Conservation (phyloP, 92 coral and sea anemone genomes). For the Paragorgia papillata region DNA sequence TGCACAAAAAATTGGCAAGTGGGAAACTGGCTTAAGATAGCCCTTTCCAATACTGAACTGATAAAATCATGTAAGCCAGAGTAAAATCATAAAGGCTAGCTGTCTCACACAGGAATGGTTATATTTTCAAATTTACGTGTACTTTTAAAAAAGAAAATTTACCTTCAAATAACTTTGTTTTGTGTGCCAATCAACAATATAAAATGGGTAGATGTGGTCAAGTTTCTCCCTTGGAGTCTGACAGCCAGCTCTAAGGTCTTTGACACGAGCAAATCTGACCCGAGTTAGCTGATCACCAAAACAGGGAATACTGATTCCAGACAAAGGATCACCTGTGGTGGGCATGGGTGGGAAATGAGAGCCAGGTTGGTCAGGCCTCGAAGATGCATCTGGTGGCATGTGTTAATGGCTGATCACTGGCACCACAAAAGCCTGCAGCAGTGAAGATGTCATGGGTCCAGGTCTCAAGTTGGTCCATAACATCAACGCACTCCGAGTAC, state of each 20-base stretch:
- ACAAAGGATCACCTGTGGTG: slow-evolving; percentile 43
- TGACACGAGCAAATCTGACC: background rate
- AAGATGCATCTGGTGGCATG: slow-evolving; percentile 11
- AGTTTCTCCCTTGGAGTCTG: slow-evolving; percentile 4
- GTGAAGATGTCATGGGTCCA: slow-evolving; percentile 21
- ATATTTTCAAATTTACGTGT: no score
- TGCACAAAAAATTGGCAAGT: no score
- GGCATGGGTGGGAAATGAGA: slow-evolving; percentile 54
- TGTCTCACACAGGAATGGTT: no score
- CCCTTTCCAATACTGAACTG: no score
- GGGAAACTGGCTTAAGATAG: no score
- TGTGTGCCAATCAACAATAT: slow-evolving; percentile 62
- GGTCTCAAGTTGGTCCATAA: slow-evolving; percentile 29
- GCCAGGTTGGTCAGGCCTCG: slow-evolving; percentile 59
- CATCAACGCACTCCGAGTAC: slow-evolving; percentile 29
- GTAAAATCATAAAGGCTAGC: no score
- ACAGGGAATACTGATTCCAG: slow-evolving; percentile 52
- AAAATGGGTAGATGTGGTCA: slow-evolving; percentile 51
- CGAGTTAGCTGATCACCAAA: no score
- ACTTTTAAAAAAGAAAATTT: background rate
- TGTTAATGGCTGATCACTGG: background rate
- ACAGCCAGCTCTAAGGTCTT: slow-evolving; percentile 5
- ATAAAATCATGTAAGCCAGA: no score
- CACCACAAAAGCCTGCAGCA: slow-evolving; percentile 17
- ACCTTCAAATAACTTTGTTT: slow-evolving; percentile 63